Conservation (phyloP, 2,797 vertebrate genomes). For the Brachyrhaphis roseni region DNA sequence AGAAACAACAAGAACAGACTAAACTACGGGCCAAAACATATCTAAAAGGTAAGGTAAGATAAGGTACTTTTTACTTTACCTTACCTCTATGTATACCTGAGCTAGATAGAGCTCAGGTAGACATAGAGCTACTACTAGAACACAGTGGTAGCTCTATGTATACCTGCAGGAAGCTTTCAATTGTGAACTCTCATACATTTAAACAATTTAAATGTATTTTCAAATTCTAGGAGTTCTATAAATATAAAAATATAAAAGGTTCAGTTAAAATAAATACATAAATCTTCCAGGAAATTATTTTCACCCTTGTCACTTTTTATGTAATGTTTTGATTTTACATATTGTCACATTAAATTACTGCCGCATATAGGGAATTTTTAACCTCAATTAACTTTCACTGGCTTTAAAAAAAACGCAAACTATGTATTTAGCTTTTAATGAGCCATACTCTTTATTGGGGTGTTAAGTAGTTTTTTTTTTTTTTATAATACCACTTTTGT, state of each 20-base stretch:
- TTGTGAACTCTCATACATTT: not conserved
- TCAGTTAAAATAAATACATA: not conserved
- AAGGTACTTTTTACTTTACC: too few relatives aligned
- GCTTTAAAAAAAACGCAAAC: not conserved
- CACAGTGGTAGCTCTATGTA: not conserved
- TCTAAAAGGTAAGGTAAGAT: not conserved
- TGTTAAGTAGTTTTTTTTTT: not conserved
- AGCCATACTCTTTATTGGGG: not conserved
- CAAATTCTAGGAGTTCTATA: not conserved
- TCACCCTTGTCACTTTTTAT: not conserved
- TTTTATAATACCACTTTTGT: not conserved
- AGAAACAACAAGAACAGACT: constrained; percentile 20
- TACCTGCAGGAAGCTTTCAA: not conserved
- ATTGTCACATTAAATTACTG: not conserved
- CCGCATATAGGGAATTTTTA: not conserved
- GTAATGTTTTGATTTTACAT: not conserved
- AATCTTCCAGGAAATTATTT: not conserved
- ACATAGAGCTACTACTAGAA: too few relatives aligned
- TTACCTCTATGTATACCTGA: too few relatives aligned
- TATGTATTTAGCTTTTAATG: not conserved
- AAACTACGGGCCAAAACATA: constrained; percentile 9
- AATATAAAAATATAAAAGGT: not conserved
- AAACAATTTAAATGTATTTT: not conserved
- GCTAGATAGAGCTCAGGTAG: too few relatives aligned
- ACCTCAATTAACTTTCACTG: not conserved